Base-by-base conservation (phyloP, 2,797 vertebrate genomes). In the Myripristis jacobus region DNA sequence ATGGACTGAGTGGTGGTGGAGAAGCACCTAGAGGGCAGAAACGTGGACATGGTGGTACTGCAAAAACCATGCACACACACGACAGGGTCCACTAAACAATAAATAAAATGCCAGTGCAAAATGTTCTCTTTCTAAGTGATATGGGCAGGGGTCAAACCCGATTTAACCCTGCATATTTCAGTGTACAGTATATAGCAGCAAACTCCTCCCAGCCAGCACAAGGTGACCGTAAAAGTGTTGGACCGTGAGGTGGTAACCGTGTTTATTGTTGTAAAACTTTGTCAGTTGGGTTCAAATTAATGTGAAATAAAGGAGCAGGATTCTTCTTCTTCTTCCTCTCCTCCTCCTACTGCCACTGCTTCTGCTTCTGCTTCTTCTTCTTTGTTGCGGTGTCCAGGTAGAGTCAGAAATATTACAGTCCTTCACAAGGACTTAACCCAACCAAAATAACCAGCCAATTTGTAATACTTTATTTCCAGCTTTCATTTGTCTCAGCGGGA, bases 1-100 rank as follows among this genome's bases (percentile, higher is more conserved):
- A 2, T 99, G 97, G 88, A 99, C 97, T 19, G 97, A 96, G 75
- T 99, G 97, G 77, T 98, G 97, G 87, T 99, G 97, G 86, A 98
- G 95, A 72, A 98, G 94, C 66, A 97, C 94, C 97, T 99, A 65
- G 9, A n/a, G 16, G 68, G 58, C 36, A 57, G 18, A 48, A 5
- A 24, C 18, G 64, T 1, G 1, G 25, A 3, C 16, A 9, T 31
- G 21, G n/a, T 27, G 6, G 9, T 21, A 16, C 2, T 44, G 41
- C 24, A 9, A 11, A 12, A 9, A 43, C 8, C 22, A 18, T 24
- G 36, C 24, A 46, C 21, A 22, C 12, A 46, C 13, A 5, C 3
- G 16, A 18, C 3, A 16, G 41, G 41, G 13, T 3, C 41, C 16
- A 44, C n/a, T n/a, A n/a, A n/a, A n/a, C n/a, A 31, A 31, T 8